These are phyloP conservation scores for Carassius gibelio DNA, from an alignment of 2,113 vertebrate genomes.

Conservation along the genomic window DNA sequence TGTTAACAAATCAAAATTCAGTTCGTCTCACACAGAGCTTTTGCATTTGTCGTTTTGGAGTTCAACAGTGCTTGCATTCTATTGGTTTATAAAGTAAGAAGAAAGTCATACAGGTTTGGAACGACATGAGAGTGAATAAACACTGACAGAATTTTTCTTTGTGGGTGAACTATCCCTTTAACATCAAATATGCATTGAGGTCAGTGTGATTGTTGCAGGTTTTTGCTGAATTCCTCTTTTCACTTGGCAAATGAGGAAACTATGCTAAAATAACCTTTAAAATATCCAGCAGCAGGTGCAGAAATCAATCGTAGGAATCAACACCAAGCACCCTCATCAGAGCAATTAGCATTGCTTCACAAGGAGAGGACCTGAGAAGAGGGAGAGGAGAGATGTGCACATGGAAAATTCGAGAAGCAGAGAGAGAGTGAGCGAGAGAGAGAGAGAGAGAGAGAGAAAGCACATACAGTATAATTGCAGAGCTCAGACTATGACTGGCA, in stretches of 20 bases:
- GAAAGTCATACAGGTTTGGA: not conserved
- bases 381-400: not conserved
- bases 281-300: constrained; percentile 21
- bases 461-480: constrained; percentile 12
- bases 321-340: not conserved
- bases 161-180: not conserved
- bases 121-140: not conserved
- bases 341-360: constrained; percentile 21
- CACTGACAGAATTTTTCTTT: not conserved
- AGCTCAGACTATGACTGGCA: constrained; percentile 9
- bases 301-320: constrained; percentile 23
- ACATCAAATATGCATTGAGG: constrained; percentile 14
- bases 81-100: no score
- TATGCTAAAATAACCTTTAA: constrained; percentile 12
- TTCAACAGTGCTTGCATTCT: not conserved
- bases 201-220: constrained; percentile 17
- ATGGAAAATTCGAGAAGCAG: constrained; percentile 14
- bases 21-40: not conserved
- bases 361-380: not conserved
- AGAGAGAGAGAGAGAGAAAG: not conserved
- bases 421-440: not conserved
- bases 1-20: not conserved
- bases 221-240: constrained; percentile 2
- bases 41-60: not conserved
- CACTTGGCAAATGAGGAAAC: not conserved